Percentiles rank a stretch among this genome's conserved stretches.
Conservation (phyloP, 2,888 invertebrate genomes). For the Eledone cirrhosa region DNA sequence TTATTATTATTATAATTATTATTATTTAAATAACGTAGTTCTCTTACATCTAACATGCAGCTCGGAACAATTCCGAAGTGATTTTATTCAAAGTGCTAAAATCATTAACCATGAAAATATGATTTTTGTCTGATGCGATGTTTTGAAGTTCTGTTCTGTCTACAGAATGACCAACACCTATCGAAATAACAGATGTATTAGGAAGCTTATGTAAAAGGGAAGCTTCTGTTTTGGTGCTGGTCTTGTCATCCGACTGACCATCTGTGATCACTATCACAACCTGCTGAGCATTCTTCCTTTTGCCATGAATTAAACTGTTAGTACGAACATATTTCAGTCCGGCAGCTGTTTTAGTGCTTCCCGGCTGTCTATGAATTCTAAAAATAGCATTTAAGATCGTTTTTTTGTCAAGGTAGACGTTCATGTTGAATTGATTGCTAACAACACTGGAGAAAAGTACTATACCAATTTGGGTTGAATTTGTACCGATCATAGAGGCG, state of each 20-base stretch:
- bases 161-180: background rate
- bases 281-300: background rate
- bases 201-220: background rate
- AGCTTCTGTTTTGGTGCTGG: background rate
- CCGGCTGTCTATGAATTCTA: background rate
- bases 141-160: too few species aligned
- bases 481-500: conserved; percentile 27
- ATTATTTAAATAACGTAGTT: too few species aligned
- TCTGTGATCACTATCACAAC: background rate
- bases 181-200: background rate
- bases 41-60: too few species aligned
- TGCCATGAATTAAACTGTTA: conserved; percentile 24
- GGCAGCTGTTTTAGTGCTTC: background rate
- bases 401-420: background rate
- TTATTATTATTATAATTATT: too few species aligned
- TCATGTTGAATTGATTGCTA: conserved; percentile 16
- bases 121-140: too few species aligned
- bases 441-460: conserved; percentile 28
- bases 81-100: too few species aligned
- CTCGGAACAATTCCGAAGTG: too few species aligned
- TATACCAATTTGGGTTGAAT: conserved; percentile 31
- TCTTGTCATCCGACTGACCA: background rate
- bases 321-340: background rate
- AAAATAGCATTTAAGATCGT: background rate
- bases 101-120: too few species aligned